A percentile compares a stretch with the other conserved stretches of the same genome.
Conservation (phyloP, 2,113 vertebrate genomes). For the Psilopsiagon aymara region DNA sequence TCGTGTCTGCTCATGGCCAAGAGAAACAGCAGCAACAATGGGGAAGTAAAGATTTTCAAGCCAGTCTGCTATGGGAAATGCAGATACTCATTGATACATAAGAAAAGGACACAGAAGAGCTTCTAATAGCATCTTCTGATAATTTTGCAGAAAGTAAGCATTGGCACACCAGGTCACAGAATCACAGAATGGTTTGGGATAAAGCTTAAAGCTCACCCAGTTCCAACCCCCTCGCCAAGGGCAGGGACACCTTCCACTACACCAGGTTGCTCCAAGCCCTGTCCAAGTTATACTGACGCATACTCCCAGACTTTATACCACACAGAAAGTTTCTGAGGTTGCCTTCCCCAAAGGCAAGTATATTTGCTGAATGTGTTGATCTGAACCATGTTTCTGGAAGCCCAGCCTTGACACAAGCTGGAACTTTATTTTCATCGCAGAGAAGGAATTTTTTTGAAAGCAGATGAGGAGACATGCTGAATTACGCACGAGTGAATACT, state of each 20-base stretch:
- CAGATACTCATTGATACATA: neutral
- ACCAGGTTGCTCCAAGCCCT: neutral
- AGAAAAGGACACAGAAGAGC: neutral
- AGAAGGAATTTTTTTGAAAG: neutral
- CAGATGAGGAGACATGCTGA: neutral
- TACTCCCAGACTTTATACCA: neutral
- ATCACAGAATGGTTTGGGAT: neutral
- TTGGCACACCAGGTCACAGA: neutral
- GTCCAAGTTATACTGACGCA: neutral
- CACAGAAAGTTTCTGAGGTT: neutral
- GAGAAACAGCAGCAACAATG: neutral
- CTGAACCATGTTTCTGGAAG: neutral
- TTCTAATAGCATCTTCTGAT: neutral
- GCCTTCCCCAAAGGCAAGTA: neutral
- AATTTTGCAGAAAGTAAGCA: neutral
- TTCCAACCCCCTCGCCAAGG: neutral
- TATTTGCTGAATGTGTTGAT: neutral
- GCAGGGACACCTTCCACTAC: neutral
- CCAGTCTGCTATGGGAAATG: neutral
- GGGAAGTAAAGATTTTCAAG: neutral
- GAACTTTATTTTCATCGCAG: neutral
- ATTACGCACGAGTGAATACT: neutral
- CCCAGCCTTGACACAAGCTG: neutral
- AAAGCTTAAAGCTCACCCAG: neutral
- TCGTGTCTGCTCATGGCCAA: rapidly evolving